Evolutionary conservation across 2,797 vertebrate genomes (phyloP).

Genomic region (Spea hammondii): DNA sequence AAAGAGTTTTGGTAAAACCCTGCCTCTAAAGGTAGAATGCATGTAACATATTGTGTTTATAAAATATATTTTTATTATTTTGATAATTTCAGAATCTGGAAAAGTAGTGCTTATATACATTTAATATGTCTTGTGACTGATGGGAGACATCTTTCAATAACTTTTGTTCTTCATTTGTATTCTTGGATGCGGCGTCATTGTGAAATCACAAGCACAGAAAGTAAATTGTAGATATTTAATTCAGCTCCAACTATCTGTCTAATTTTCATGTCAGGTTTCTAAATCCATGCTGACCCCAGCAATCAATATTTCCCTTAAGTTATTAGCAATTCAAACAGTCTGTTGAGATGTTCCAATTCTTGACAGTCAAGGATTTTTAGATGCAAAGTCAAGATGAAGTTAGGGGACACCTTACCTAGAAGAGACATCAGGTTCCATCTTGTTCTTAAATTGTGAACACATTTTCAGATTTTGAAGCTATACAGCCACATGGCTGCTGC

Average conservation of each 20-base stretch:
- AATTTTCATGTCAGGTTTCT: background rate
- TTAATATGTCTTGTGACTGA: no score
- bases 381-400: constrained; percentile 8
- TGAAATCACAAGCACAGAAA: background rate
- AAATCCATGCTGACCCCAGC: constrained; percentile 7
- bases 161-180: no score
- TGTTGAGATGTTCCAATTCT: background rate
- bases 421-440: background rate
- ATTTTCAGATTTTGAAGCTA: background rate
- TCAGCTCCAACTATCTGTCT: constrained; percentile 3
- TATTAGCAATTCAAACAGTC: constrained; percentile 5
- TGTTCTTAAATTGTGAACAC: background rate
- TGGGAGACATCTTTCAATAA: no score
- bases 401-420: background rate
- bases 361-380: background rate
- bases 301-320: background rate
- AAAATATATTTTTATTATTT: no score
- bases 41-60: no score
- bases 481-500: background rate
- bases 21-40: no score
- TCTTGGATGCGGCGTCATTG: background rate
- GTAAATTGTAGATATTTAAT: background rate
- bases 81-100: no score
- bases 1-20: no score
- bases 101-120: no score